Conservation (phyloP, 2,113 vertebrate species). For the Petroica traversi region DNA sequence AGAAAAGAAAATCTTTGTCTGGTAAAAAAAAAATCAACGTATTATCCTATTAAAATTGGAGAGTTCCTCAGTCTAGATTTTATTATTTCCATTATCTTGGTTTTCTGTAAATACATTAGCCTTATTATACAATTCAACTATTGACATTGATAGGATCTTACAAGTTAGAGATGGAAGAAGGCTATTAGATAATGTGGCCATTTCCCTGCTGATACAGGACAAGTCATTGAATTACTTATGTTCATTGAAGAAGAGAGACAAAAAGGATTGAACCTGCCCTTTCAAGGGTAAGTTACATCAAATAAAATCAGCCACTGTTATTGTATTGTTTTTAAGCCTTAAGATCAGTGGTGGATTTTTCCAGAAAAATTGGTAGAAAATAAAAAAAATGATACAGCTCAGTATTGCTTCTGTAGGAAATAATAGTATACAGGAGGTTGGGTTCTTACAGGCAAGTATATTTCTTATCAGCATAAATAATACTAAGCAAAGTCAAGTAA, state of each 20-base stretch:
- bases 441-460: background rate
- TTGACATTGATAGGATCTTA: slow-evolving; percentile 7
- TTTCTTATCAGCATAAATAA: background rate
- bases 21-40: background rate
- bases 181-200: slow-evolving; percentile 1
- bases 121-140: background rate
- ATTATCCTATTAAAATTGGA: background rate
- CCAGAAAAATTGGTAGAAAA: background rate
- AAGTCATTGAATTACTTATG: slow-evolving; percentile 18
- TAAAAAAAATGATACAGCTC: background rate
- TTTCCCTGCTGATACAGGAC: background rate
- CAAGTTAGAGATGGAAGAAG: background rate
- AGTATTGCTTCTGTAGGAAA: background rate
- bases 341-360: background rate
- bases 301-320: background rate
- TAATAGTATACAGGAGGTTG: background rate
- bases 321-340: background rate
- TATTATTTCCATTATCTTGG: slow-evolving; percentile 3
- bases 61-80: background rate
- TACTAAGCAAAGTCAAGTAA: background rate
- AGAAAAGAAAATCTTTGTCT: background rate
- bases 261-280: background rate
- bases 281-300: background rate
- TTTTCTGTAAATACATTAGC: slow-evolving; percentile 10
- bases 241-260: background rate